Conservation (phyloP, 2,797 vertebrate species). For the Emys orbicularis region DNA sequence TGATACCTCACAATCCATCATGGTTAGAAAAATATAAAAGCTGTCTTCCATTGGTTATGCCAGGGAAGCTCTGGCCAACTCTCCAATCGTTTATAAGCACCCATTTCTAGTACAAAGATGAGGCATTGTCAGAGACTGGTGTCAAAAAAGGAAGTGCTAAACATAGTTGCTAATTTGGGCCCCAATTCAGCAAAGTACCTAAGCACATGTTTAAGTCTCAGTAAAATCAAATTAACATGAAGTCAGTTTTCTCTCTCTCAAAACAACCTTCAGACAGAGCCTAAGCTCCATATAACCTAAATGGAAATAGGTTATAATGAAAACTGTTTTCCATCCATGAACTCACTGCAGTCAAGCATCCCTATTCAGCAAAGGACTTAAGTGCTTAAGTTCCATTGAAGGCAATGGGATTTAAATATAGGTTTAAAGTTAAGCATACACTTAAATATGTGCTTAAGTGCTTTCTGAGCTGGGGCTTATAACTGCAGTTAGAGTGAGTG, state of each 20-base stretch:
- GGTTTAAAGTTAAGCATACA: background rate
- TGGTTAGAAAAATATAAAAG: background rate
- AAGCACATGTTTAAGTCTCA: too few species aligned
- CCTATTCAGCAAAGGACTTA: background rate
- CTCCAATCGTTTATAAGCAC: background rate
- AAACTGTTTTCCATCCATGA: too few species aligned
- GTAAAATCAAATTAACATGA: constrained; percentile 52
- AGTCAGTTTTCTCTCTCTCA: constrained; percentile 9
- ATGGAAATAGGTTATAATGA: too few species aligned
- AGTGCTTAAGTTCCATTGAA: background rate
- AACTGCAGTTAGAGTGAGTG: background rate
- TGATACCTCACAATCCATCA: background rate
- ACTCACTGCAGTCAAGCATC: background rate
- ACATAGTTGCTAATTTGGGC: constrained; percentile 34
- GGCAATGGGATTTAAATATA: background rate
- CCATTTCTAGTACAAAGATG: constrained; percentile 18
- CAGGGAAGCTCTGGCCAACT: background rate
- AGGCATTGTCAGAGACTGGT: constrained; percentile 23
- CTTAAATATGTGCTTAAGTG: background rate
- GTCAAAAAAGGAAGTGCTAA: constrained; percentile 8
- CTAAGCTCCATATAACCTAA: too few species aligned
- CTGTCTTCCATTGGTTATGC: background rate
- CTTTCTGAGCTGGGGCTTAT: background rate
- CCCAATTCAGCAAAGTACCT: constrained; percentile 3
- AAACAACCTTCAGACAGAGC: too few species aligned